Conservation (phyloP, 2,797 vertebrate species). For the Pantherophis vulpinus region DNA sequence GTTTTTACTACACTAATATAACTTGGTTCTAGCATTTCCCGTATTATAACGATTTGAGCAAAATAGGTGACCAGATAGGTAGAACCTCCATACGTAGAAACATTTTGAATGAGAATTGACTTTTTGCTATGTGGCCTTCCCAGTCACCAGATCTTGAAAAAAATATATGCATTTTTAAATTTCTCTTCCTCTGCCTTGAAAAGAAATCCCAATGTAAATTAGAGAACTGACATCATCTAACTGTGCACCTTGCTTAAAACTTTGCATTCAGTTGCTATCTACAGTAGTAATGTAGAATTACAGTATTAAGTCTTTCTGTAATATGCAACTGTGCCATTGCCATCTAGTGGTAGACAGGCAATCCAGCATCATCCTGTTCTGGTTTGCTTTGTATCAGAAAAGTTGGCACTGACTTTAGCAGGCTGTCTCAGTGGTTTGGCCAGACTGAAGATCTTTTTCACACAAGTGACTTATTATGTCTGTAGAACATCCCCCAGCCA, state of each 20-base stretch:
- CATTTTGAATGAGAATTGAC: background rate
- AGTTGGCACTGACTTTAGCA: background rate
- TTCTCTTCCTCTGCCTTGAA: background rate
- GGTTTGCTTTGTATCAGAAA: background rate
- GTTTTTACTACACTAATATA: background rate
- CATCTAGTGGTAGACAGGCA: background rate
- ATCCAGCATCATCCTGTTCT: background rate
- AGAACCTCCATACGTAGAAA: background rate
- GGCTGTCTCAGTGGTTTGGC: background rate
- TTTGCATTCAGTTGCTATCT: background rate
- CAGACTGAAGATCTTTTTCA: background rate
- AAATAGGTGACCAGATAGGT: background rate
- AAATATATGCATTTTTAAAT: background rate
- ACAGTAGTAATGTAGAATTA: background rate
- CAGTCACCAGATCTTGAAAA: background rate
- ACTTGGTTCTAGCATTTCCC: background rate
- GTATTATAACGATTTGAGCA: background rate
- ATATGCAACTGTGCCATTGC: background rate
- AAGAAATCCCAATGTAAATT: background rate
- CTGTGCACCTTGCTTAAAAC: background rate
- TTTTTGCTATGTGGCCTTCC: background rate
- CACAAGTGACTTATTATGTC: background rate
- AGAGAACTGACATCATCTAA: background rate
- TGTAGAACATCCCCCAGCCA: background rate
- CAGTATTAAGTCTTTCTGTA: background rate